Conservation (phyloP, 2,113 vertebrate genomes). For the Percopsis transmontana region DNA sequence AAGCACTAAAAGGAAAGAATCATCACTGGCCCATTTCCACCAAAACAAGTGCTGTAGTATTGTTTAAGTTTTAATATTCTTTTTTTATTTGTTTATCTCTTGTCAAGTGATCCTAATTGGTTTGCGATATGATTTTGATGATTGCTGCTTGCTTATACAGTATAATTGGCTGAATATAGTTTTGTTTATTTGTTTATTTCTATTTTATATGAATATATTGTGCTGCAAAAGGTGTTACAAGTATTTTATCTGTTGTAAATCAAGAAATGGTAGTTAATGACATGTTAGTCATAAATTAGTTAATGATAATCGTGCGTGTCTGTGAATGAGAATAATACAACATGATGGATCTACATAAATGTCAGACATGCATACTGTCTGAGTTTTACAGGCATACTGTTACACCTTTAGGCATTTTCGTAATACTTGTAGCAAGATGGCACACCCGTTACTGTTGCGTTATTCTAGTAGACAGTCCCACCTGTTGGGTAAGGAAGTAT, state of each 20-base stretch:
- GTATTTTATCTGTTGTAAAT: no score
- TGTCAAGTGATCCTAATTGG: neutral
- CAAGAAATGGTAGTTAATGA: no score
- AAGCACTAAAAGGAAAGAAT: neutral
- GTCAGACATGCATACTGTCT: no score
- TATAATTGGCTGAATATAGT: neutral
- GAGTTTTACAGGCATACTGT: no score
- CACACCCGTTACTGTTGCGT: neutral
- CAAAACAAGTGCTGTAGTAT: neutral
- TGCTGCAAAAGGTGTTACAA: neutral
- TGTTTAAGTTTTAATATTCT: neutral
- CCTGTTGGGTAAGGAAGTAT: conserved; percentile 15
- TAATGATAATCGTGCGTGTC: no score
- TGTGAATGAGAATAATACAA: neutral
- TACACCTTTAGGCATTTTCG: neutral
- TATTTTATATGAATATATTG: conserved; percentile 1
- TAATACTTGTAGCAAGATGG: conserved; percentile 7
- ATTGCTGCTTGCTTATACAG: no score
- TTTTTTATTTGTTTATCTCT: neutral
- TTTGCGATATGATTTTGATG: no score
- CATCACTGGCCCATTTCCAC: neutral
- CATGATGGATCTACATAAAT: neutral
- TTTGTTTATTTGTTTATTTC: neutral
- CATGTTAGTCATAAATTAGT: no score
- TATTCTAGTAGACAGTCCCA: conserved; percentile 9